These are phyloP conservation scores for Syngnathus floridae DNA, from an alignment of 2,113 vertebrate species.

Conservation along the genomic window DNA sequence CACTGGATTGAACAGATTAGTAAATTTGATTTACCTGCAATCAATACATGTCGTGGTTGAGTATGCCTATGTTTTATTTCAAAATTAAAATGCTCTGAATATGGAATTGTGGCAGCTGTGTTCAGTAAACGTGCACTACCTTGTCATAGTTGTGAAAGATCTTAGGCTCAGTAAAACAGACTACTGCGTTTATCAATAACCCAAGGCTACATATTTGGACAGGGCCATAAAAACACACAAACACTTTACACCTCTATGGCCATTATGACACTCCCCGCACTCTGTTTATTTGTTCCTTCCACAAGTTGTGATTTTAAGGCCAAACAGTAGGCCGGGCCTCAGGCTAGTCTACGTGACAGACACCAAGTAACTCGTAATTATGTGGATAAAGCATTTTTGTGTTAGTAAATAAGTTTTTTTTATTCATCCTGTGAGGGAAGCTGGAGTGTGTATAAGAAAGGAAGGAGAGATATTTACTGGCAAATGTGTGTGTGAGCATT, in stretches of 20 bases:
- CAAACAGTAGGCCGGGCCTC: constrained; percentile 42
- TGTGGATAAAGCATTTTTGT: no score
- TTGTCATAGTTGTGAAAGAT: constrained; percentile 17
- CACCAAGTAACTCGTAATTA: no score
- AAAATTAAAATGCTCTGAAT: not conserved
- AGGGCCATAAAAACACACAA: constrained; percentile 19
- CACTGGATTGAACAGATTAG: constrained; percentile 12
- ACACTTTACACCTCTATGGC: constrained; percentile 18
- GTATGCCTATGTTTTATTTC: constrained; percentile 15
- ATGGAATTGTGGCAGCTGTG: not conserved
- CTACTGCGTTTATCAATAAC: constrained; percentile 20
- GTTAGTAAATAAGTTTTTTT: no score
- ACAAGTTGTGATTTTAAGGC: constrained; percentile 35
- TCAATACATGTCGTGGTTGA: constrained; percentile 38
- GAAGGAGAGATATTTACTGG: not conserved
- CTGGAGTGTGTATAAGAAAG: not conserved
- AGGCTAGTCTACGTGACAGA: constrained; percentile 35
- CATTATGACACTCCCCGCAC: constrained; percentile 33
- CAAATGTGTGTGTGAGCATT: constrained; percentile 7
- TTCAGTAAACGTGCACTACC: not conserved
- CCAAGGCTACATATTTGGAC: constrained; percentile 38
- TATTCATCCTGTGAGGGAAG: no score
- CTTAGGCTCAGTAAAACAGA: constrained; percentile 19
- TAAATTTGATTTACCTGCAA: constrained; percentile 32
- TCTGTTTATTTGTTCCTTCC: constrained; percentile 4